A percentile compares a stretch with the other conserved stretches of the same genome.
Evolutionary conservation across 1,140 invertebrate species (phyloP).

Genomic region (Hylaeus anthracinus): DNA sequence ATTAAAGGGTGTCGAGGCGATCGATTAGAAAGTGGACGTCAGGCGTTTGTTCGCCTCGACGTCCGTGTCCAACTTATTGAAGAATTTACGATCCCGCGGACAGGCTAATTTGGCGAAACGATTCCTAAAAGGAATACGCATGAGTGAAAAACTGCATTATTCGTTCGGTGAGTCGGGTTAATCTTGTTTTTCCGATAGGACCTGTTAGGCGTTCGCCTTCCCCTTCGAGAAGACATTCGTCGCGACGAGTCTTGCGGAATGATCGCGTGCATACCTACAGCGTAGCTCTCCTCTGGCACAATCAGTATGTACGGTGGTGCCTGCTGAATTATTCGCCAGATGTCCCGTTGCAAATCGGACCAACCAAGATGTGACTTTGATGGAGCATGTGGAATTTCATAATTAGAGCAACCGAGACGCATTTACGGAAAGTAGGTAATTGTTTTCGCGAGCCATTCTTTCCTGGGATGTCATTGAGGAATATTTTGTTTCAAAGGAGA

Average conservation of each 20-base stretch:
- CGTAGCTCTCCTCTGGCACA: conserved; percentile 4
- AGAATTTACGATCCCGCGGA: not conserved
- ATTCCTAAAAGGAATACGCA: not conserved
- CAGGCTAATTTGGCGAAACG: not conserved
- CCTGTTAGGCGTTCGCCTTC: not conserved
- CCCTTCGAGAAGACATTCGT: not conserved
- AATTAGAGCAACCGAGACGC: too few relatives aligned
- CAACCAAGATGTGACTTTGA: conserved; percentile 22
- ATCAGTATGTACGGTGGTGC: conserved; percentile 4
- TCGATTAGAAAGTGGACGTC: not conserved
- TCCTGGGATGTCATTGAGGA: too few relatives aligned
- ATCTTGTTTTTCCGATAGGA: not conserved
- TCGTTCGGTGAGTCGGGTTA: not conserved
- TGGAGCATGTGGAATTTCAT: not conserved
- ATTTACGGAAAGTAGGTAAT: too few relatives aligned
- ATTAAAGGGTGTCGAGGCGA: not conserved
- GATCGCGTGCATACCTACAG: not conserved
- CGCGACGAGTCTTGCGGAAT: not conserved
- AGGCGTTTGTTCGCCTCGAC: not conserved
- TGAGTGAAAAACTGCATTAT: not conserved
- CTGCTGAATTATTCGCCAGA: not conserved
- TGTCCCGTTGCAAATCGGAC: not conserved
- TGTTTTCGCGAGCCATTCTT: too few relatives aligned
- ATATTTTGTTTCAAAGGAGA: too few relatives aligned
- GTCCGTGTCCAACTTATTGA: too few relatives aligned